Conservation (phyloP, 2,113 vertebrate genomes). For the Oriolus oriolus region DNA sequence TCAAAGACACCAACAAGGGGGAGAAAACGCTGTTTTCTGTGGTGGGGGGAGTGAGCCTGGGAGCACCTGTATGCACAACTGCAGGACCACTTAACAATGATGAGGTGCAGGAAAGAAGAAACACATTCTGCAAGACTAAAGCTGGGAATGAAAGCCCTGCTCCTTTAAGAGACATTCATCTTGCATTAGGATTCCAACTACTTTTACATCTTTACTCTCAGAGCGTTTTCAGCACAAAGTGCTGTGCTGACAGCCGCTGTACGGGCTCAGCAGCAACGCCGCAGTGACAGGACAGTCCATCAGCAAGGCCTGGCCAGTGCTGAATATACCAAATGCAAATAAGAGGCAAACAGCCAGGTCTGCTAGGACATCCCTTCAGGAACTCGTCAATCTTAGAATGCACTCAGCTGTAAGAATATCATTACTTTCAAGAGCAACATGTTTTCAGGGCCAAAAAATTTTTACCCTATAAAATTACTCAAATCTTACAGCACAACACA, state of each 20-base stretch:
- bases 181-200: neutral
- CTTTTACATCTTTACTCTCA: neutral
- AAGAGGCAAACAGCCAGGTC: neutral
- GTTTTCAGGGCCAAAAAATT: neutral
- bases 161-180: neutral
- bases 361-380: neutral
- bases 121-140: neutral
- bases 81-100: neutral
- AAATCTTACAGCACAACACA: neutral
- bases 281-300: neutral
- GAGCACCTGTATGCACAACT: neutral
- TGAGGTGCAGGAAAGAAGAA: neutral
- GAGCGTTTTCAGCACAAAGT: neutral
- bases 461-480: neutral
- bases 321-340: neutral
- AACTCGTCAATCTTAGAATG: neutral
- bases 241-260: neutral
- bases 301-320: neutral
- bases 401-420: neutral
- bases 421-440: neutral
- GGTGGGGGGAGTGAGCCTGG: neutral
- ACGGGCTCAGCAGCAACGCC: neutral
- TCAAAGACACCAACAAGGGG: neutral
- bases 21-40: neutral
- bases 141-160: neutral